phyloP scores from a whole-genome alignment of 2,113 vertebrate genomes.

The Embiotoca jacksoni region DNA sequence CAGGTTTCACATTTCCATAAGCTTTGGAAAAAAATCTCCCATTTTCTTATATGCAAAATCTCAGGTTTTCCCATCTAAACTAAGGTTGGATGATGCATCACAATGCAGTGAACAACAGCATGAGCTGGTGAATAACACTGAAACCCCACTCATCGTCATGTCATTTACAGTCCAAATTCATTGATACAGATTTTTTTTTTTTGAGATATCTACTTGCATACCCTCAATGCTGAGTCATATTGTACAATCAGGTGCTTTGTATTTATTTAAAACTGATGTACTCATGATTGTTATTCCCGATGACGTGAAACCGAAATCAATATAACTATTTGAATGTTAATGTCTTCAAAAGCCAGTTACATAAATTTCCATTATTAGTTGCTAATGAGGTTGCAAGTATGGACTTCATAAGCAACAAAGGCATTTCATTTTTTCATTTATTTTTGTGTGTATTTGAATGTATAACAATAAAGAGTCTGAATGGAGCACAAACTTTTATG shows the following conservation, averaged over 20 bases:
- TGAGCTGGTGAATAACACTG: too few relatives aligned
- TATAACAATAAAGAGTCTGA: background rate
- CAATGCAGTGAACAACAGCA: background rate
- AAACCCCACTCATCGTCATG: too few relatives aligned
- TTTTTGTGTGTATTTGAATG: too few relatives aligned
- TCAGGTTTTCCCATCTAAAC: conserved; percentile 24
- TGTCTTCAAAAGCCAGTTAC: background rate
- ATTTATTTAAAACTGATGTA: background rate
- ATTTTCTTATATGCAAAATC: conserved; percentile 75
- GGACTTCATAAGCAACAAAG: too few relatives aligned
- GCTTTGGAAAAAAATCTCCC: conserved; percentile 49
- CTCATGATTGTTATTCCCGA: background rate
- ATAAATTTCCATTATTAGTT: too few relatives aligned
- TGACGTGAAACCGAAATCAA: too few relatives aligned
- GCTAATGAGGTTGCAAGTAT: too few relatives aligned
- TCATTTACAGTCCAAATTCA: background rate
- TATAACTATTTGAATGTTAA: background rate
- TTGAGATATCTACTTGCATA: too few relatives aligned
- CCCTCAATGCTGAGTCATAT: background rate
- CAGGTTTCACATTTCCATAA: conserved; percentile 68
- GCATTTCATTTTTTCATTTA: too few relatives aligned
- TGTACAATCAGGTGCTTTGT: background rate
- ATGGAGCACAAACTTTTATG: background rate
- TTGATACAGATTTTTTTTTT: background rate
- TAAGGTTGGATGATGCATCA: conserved; percentile 3